Percentiles rank a stretch among this genome's conserved stretches.
Conservation (phyloP, 2,113 vertebrate species). For the Ancistrus triradiatus region DNA sequence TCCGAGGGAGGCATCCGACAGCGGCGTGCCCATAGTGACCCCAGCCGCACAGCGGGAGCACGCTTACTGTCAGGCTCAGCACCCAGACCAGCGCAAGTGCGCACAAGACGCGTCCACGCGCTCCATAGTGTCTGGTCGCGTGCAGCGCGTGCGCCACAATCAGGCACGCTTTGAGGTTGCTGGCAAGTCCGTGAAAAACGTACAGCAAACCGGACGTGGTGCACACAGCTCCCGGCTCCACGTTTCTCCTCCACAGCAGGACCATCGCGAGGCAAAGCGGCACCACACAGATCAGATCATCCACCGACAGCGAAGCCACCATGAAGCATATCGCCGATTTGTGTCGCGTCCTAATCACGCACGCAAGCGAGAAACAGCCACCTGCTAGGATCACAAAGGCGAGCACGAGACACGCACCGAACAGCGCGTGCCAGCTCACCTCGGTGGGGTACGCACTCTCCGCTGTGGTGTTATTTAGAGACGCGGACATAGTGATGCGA, state of each 20-base stretch:
- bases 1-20: slow-evolving; percentile 82
- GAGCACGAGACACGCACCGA: slow-evolving; percentile 76
- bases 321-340: slow-evolving; percentile 79
- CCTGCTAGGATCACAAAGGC: slow-evolving; percentile 73
- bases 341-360: slow-evolving; percentile 73
- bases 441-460: slow-evolving; percentile 58
- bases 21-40: slow-evolving; percentile 76
- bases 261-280: slow-evolving; percentile 81
- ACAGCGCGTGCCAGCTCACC: slow-evolving; percentile 67
- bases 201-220: slow-evolving; percentile 82
- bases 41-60: slow-evolving; percentile 86
- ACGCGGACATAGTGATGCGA: slow-evolving; percentile 42
- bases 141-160: slow-evolving; percentile 88
- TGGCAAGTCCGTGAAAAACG: slow-evolving; percentile 86
- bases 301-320: slow-evolving; percentile 85
- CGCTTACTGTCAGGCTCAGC: slow-evolving; percentile 76
- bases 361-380: slow-evolving; percentile 79
- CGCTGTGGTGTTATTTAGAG: slow-evolving; percentile 70
- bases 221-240: slow-evolving; percentile 70
- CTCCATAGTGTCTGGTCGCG: slow-evolving; percentile 63
- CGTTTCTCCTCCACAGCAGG: slow-evolving; percentile 72
- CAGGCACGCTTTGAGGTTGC: slow-evolving; percentile 86
- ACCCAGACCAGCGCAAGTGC: slow-evolving; percentile 76
- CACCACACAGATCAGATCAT: slow-evolving; percentile 83
- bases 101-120: slow-evolving; percentile 61